Base-by-base conservation (phyloP, 2,888 invertebrate species). In the Caradrina clavipalpis region DNA sequence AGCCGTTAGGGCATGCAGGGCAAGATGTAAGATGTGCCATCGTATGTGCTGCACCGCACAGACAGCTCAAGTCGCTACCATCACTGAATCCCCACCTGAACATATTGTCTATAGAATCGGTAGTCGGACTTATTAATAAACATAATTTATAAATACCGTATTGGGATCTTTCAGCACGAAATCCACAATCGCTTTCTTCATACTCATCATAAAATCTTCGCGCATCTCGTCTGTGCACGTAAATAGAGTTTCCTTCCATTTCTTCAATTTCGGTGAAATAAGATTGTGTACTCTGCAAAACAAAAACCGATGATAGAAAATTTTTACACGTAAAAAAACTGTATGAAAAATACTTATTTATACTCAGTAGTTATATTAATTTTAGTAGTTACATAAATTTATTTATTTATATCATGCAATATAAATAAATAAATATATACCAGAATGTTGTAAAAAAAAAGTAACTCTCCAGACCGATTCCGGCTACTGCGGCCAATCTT, bases 121-220 rank as follows among this genome's bases (percentile, higher is more conserved):
- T 53, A 59, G n/a, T 19, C 15, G 13, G 11, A 39, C 39, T 13
- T 45, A 45, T 3, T 17, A 45, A 45, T 45, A 15, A 39, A 21
- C 15, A 51, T 17, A 26, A 47, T 39, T 17, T 57, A 2, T 49
- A 51, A 17, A 13, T 80, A 95, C 96, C 93, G 94, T 94, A 77
- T 93, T 95, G 0, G 98, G 97, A 93, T 98, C 98, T 86, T 98
- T 97, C 6, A 99, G 95, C 0, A 99, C 98, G 90, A 98, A 99
- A 93, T 99, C 99, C 0, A 99, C 98, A 62, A 98, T 98, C 0
- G 99, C 98, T 89, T 98, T 99, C 89, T 99, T 99, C 88, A 99
- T 98, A 75, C 98, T 98, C 90, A 98, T 97, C 89, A 98, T 97
- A 89, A 98, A 99, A 86, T 98, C 98, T 75, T 98, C 97, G 81